phyloP scores from a whole-genome alignment of 1,140 invertebrate species.

The Magallana gigas region DNA sequence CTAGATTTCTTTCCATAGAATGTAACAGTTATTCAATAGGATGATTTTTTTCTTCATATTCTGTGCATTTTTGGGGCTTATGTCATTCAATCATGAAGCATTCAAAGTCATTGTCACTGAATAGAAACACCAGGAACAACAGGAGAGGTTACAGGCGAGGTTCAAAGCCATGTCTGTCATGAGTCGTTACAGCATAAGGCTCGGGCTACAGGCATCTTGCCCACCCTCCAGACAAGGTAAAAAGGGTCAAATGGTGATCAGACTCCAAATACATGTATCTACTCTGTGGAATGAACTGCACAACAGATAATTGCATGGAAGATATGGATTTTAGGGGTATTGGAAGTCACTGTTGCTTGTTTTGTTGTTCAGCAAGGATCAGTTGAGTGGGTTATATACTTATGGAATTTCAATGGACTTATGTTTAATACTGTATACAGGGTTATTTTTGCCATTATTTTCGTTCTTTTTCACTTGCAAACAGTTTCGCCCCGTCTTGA shows the following conservation, averaged over 20 bases:
- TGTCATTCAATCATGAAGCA: background rate
- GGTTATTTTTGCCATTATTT: too few species aligned
- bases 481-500: too few species aligned
- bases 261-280: background rate
- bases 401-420: too few species aligned
- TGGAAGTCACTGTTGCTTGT: background rate
- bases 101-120: background rate
- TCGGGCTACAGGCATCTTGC: background rate
- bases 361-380: background rate
- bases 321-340: background rate
- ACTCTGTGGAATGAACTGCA: background rate
- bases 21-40: background rate
- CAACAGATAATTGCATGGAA: background rate
- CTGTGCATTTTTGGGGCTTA: background rate
- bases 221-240: background rate
- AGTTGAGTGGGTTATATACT: too few species aligned
- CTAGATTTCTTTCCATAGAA: too few species aligned
- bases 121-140: constrained; percentile 15
- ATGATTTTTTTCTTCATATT: background rate
- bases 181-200: background rate
- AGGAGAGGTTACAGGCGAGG: background rate
- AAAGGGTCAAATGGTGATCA: background rate
- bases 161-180: background rate
- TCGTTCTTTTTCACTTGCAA: too few species aligned
- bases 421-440: too few species aligned